These are phyloP conservation scores for Ctenodactylus gundi DNA, from an alignment of 2,113 vertebrate species.

Conservation along the genomic window DNA sequence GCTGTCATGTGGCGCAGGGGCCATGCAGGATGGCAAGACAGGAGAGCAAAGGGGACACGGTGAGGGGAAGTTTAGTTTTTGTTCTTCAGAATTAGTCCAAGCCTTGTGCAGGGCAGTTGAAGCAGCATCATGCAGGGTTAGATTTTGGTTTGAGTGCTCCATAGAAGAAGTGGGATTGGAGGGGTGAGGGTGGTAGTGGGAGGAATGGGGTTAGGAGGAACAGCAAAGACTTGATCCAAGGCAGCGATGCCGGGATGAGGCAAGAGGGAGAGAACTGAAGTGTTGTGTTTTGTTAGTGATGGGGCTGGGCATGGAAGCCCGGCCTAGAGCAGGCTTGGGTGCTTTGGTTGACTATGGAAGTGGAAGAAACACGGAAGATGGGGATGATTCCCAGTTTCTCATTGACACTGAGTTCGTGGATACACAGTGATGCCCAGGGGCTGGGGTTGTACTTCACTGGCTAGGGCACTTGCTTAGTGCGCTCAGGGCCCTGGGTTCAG, in stretches of 20 bases:
- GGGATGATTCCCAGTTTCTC: too few relatives aligned
- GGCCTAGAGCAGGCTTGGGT: neutral
- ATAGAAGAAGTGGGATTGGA: neutral
- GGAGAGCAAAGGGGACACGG: neutral
- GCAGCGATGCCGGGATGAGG: neutral
- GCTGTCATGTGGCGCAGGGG: neutral
- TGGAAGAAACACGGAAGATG: too few relatives aligned
- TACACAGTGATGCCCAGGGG: too few relatives aligned
- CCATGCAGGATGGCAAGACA: neutral
- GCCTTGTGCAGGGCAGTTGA: neutral
- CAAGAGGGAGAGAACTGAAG: neutral
- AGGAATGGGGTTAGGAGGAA: too few relatives aligned
- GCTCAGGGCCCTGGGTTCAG: too few relatives aligned
- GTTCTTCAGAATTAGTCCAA: neutral
- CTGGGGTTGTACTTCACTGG: too few relatives aligned
- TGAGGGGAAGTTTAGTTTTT: neutral
- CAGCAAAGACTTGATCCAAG: neutral
- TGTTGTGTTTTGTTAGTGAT: neutral
- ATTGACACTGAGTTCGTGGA: too few relatives aligned
- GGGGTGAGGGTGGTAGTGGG: too few relatives aligned
- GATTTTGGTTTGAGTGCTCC: neutral
- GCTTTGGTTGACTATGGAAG: neutral
- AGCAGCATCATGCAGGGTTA: neutral
- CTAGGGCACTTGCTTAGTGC: too few relatives aligned
- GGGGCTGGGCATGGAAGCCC: neutral